Percentiles rank a stretch among this genome's conserved stretches.
These are phyloP conservation scores for Centropus bengalensis DNA, from an alignment of 2,113 vertebrate genomes.

Conservation along the genomic window DNA sequence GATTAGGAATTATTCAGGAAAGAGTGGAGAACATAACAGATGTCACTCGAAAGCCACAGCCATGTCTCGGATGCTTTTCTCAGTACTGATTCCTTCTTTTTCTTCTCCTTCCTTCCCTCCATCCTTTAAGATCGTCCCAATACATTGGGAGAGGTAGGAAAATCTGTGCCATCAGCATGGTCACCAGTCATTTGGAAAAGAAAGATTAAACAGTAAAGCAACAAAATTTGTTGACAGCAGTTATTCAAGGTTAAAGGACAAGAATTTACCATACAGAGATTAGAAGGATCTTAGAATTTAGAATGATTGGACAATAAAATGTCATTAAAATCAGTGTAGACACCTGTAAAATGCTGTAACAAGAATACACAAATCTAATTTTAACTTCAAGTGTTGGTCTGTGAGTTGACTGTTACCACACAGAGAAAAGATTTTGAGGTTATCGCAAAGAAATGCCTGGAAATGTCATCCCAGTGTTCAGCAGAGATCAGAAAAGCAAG, in stretches of 20 bases:
- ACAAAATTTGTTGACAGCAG: background rate
- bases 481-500: background rate
- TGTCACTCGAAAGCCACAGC: background rate
- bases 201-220: background rate
- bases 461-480: constrained; percentile 31
- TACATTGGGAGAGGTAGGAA: background rate
- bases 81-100: background rate
- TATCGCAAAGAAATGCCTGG: constrained; percentile 15
- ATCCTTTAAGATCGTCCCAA: background rate
- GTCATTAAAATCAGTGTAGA: background rate
- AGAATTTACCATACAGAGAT: background rate
- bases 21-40: background rate
- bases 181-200: background rate
- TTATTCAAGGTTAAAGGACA: background rate
- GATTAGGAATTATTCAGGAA: background rate
- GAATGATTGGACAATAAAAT: constrained; percentile 1
- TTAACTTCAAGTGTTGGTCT: background rate
- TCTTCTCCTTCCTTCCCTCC: background rate
- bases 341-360: constrained; percentile 3
- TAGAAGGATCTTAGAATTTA: constrained; percentile 1
- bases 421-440: constrained; percentile 22
- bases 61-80: background rate
- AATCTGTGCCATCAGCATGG: background rate
- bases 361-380: constrained; percentile 34
- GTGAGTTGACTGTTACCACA: background rate